Evolutionary conservation across 2,888 invertebrate genomes (phyloP).

Genomic region (Tigriopus californicus): DNA sequence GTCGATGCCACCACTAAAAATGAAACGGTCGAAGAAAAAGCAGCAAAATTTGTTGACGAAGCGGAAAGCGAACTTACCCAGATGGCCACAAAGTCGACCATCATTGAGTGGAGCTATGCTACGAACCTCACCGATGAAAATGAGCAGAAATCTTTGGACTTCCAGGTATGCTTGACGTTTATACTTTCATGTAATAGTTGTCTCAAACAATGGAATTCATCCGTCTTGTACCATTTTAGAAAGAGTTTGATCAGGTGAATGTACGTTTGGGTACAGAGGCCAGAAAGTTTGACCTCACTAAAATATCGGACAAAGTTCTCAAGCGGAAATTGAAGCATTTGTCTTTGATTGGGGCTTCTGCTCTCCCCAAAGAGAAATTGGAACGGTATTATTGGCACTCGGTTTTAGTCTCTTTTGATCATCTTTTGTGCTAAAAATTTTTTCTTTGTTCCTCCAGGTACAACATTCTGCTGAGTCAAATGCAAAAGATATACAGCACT

Average conservation of each 20-base stretch:
- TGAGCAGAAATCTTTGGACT: slow-evolving; percentile 34
- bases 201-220: not conserved
- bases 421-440: too few species aligned
- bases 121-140: slow-evolving; percentile 56
- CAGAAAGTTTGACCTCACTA: slow-evolving; percentile 40
- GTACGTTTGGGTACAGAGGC: slow-evolving; percentile 36
- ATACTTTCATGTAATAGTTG: not conserved
- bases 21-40: slow-evolving; percentile 18
- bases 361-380: slow-evolving; percentile 50
- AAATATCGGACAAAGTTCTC: slow-evolving; percentile 43
- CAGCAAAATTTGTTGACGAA: slow-evolving; percentile 20
- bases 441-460: too few species aligned
- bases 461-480: slow-evolving; percentile 35
- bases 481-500: slow-evolving; percentile 56
- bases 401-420: too few species aligned
- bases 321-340: slow-evolving; percentile 49
- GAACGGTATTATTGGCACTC: slow-evolving; percentile 30
- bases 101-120: slow-evolving; percentile 52
- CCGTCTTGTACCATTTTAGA: not conserved
- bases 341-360: slow-evolving; percentile 47
- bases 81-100: slow-evolving; percentile 38
- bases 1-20: too few species aligned
- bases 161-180: not conserved
- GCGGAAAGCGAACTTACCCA: slow-evolving; percentile 28
- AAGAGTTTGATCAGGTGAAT: not conserved